phyloP scores from a whole-genome alignment of 2,888 invertebrate species.

The Parnassius glacialis region DNA sequence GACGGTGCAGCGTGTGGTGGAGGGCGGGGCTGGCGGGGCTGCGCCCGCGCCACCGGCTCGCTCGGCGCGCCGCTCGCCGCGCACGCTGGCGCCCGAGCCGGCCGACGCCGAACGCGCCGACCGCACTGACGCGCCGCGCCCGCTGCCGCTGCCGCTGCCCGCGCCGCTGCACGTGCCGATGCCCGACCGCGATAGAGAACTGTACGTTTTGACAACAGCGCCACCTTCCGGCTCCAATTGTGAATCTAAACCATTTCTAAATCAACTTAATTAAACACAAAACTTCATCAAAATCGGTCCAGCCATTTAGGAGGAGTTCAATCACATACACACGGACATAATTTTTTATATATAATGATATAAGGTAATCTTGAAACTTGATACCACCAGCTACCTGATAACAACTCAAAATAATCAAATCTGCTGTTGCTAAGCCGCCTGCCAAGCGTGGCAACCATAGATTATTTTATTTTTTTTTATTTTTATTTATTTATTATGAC shows the following conservation, averaged over 20 bases:
- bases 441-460: too few relatives aligned
- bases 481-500: too few relatives aligned
- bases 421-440: too few relatives aligned
- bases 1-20: constrained; percentile 35
- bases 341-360: not conserved
- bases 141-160: constrained; percentile 42
- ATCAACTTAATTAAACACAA: too few relatives aligned
- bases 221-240: too few relatives aligned
- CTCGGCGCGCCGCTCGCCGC: constrained; percentile 63
- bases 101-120: constrained; percentile 52
- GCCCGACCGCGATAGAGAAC: constrained; percentile 22
- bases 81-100: constrained; percentile 53
- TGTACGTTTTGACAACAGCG: constrained; percentile 5
- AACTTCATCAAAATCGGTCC: too few relatives aligned
- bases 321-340: too few relatives aligned
- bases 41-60: constrained; percentile 71
- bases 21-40: constrained; percentile 31
- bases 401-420: too few relatives aligned
- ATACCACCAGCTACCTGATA: too few relatives aligned
- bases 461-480: too few relatives aligned
- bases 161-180: constrained; percentile 41
- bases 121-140: constrained; percentile 61
- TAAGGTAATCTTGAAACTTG: not conserved
- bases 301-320: too few relatives aligned
- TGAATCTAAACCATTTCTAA: too few relatives aligned